A percentile compares a stretch with the other conserved stretches of the same genome.
phyloP scores from a whole-genome alignment of 2,888 invertebrate genomes.

The Tipula helvola region DNA sequence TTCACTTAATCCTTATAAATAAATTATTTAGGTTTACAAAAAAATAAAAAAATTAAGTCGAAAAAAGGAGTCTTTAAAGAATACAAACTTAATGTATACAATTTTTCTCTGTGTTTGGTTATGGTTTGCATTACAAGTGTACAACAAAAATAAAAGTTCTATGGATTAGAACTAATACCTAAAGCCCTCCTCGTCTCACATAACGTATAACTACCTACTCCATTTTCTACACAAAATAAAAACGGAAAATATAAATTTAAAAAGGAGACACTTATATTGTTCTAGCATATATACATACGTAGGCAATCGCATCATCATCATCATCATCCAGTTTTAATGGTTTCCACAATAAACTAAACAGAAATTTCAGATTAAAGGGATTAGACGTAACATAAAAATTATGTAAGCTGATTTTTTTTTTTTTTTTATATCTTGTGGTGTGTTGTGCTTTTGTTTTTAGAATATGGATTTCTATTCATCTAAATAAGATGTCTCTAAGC shows the following conservation, averaged over 20 bases:
- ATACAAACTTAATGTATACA: not conserved
- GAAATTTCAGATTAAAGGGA: conserved; percentile 4
- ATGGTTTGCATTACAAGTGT: not conserved
- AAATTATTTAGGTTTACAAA: not conserved
- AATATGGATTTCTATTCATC: not conserved
- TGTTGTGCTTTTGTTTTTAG: not conserved
- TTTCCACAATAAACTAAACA: not conserved
- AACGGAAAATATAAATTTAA: not conserved
- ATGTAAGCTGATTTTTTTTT: not conserved
- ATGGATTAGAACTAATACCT: not conserved
- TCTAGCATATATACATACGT: not conserved
- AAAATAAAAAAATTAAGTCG: not conserved
- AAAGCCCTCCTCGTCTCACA: not conserved
- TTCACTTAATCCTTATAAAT: not conserved
- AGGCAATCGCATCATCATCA: not conserved
- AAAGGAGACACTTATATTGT: not conserved
- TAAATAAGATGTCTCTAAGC: not conserved
- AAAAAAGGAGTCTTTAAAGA: not conserved
- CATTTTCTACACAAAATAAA: not conserved
- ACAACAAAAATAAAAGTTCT: not conserved
- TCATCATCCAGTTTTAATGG: not conserved
- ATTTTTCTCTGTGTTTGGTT: not conserved
- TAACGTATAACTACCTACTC: not conserved
- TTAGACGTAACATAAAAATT: not conserved
- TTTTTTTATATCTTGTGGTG: not conserved